phyloP scores from a whole-genome alignment of 2,888 invertebrate genomes.

The Arrhopalites spinosus region DNA sequence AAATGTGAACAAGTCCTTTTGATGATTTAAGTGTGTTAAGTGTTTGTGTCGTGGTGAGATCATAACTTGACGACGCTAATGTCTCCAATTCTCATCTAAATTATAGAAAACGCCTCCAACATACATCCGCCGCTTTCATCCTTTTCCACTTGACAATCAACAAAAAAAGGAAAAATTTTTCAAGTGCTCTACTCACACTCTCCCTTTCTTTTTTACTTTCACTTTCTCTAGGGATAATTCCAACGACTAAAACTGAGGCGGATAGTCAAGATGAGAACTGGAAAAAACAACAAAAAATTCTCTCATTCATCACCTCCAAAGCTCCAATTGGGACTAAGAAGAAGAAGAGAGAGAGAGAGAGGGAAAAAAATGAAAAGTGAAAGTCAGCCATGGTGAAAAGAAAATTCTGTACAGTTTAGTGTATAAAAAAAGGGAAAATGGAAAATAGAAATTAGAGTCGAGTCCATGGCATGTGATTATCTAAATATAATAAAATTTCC shows the following conservation, averaged over 20 bases:
- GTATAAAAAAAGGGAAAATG: not conserved
- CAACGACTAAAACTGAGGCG: not conserved
- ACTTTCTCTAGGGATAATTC: not conserved
- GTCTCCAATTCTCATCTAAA: conserved; percentile 38
- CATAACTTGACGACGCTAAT: conserved; percentile 38
- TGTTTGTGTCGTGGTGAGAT: conserved; percentile 37
- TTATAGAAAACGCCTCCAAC: conserved; percentile 36
- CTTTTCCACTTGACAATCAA: not conserved
- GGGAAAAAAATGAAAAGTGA: no score
- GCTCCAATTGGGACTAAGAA: not conserved
- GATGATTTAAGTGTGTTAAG: conserved; percentile 37
- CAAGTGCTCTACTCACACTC: not conserved
- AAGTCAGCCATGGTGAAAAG: not conserved
- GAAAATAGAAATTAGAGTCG: no score
- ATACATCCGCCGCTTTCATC: conserved; percentile 6
- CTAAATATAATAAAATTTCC: no score
- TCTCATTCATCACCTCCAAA: conserved; percentile 25
- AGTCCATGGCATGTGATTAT: no score
- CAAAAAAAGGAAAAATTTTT: not conserved
- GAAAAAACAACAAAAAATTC: conserved; percentile 20
- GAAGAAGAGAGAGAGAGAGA: not conserved
- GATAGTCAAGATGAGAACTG: not conserved
- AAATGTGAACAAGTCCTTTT: conserved; percentile 15
- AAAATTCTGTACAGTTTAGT: no score
- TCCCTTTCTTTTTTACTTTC: not conserved